These are phyloP conservation scores for Syndactyla subalaris DNA, from an alignment of 2,797 vertebrate genomes.

Conservation along the genomic window DNA sequence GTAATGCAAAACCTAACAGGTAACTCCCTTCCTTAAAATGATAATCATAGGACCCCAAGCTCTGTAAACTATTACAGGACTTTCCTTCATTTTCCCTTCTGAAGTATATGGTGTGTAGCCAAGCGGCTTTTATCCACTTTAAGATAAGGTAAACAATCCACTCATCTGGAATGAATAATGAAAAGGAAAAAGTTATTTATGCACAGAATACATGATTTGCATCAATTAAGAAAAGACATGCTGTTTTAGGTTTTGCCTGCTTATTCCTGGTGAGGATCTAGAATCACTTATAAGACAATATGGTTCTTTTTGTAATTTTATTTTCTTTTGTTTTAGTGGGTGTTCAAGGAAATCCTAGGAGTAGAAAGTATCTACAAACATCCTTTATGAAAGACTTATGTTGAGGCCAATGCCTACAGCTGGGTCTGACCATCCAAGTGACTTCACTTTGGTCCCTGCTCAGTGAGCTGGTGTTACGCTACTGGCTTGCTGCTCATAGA, in stretches of 20 bases:
- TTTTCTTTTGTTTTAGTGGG: background rate
- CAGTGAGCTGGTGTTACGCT: fast-evolving
- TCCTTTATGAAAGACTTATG: background rate
- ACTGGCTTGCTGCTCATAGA: background rate
- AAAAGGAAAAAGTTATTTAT: background rate
- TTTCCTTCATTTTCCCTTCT: background rate
- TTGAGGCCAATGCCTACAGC: background rate
- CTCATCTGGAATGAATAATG: background rate
- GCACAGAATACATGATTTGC: background rate
- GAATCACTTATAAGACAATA: background rate
- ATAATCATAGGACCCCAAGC: fast-evolving
- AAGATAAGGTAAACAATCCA: background rate
- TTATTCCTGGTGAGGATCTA: background rate
- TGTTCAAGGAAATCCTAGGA: background rate
- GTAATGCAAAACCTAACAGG: background rate
- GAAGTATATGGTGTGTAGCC: background rate
- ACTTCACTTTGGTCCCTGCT: background rate
- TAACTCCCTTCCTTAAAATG: background rate
- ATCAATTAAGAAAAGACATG: background rate
- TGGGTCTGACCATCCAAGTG: background rate
- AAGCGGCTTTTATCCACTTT: background rate
- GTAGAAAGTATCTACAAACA: background rate
- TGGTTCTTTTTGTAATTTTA: fast-evolving
- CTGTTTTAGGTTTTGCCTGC: background rate
- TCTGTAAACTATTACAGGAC: background rate